Base-by-base conservation (phyloP, 2,888 invertebrate genomes). In the Nomada ruficornis region DNA sequence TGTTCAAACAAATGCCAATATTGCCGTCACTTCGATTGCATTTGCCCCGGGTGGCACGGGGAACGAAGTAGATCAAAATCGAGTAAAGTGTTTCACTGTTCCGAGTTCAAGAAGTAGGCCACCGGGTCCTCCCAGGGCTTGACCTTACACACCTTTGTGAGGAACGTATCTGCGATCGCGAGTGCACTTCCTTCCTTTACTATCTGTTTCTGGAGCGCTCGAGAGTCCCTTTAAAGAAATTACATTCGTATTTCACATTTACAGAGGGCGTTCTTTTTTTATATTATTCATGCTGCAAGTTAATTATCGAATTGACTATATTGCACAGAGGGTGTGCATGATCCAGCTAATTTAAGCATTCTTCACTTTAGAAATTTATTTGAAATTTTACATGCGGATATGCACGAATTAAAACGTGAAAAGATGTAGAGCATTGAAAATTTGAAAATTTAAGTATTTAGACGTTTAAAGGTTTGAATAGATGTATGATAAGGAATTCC, bases 71-170 rank as follows among this genome's bases (percentile, higher is more conserved):
- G 73, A 82, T 77, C 77, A 62, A 81, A 83, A 82, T 81, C 62
- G 75, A 75, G 71, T 59, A 77, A 82, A 82, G 82, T 81, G 82
- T 76, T 82, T 74, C 82, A 29, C 59, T 73, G 71, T 82, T 36
- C 54, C 59, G 52, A 82, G 74, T 75, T 75, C 42, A 62, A 26
- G 73, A 83, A 83, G 63, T 83, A 64, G 83, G 83, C 18, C 83
- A 83, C 59, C 47, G 63, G 70, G 52, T 77, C 77, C 74, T 82
- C 63, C 18, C 71, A 67, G 68, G 44, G 72, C 69, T 76, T 76
- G 76, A 71, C 81, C 82, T 82, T 73, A 69, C 44, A 72, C 68
- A 77, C 67, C 68, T 72, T 50, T 52, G 36, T 29, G 57, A 72
- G 57, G 18, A 68, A 77, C 63, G 63, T 67, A 80, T 67, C 77